These are phyloP conservation scores for Pocota personata DNA, from an alignment of 2,888 invertebrate species.

Conservation along the genomic window DNA sequence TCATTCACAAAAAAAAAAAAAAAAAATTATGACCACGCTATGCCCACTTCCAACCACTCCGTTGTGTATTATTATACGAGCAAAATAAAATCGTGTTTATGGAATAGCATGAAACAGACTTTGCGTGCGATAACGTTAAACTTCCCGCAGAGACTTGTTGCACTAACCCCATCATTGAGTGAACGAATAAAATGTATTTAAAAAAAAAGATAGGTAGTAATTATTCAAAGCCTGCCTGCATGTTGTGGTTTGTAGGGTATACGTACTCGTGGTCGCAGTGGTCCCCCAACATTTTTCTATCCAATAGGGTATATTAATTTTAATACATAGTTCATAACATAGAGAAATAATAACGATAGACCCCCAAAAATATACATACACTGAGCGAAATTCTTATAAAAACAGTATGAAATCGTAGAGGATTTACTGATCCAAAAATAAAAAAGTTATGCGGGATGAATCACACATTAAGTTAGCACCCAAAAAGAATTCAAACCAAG, in stretches of 20 bases:
- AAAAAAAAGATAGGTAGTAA: conserved; percentile 12
- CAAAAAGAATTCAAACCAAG: no score
- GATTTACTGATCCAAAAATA: no score
- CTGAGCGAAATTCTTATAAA: no score
- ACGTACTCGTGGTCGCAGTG: no score
- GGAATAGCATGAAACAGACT: conserved; percentile 5
- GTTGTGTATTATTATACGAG: background rate
- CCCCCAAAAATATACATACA: no score
- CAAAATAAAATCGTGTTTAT: conserved; percentile 11
- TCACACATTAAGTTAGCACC: no score
- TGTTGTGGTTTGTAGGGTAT: background rate
- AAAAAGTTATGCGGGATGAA: no score
- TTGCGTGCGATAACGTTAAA: conserved; percentile 21
- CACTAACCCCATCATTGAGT: background rate
- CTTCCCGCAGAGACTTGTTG: conserved; percentile 30
- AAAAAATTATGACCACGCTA: conserved; percentile 4
- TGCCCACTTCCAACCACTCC: background rate
- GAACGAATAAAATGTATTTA: conserved; percentile 5
- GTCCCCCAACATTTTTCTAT: background rate
- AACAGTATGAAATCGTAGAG: no score
- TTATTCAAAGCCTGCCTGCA: background rate
- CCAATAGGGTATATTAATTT: no score
- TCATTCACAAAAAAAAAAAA: background rate
- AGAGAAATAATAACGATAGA: no score
- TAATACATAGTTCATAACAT: no score